These are phyloP conservation scores for Triops cancriformis DNA, from an alignment of 1,140 invertebrate species.

Conservation along the genomic window DNA sequence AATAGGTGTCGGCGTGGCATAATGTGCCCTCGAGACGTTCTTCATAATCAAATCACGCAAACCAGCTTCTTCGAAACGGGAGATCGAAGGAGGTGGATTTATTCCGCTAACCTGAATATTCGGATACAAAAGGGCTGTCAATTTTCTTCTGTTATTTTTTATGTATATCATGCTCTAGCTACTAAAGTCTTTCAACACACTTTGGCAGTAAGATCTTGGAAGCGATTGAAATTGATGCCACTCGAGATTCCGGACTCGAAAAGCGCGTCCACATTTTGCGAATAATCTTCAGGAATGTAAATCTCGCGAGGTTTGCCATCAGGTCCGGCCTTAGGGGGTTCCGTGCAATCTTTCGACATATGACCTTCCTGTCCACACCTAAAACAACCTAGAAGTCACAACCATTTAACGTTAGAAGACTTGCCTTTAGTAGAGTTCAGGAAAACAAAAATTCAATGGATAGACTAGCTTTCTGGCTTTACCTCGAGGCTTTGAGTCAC, in stretches of 20 bases:
- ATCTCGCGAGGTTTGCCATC: conserved; percentile 48
- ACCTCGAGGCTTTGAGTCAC: conserved; percentile 16
- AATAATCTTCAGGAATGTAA: conserved; percentile 73
- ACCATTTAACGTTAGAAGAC: conserved; percentile 27
- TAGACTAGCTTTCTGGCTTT: not conserved
- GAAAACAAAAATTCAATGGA: not conserved
- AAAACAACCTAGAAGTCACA: conserved; percentile 36
- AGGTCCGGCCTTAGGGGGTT: conserved; percentile 28
- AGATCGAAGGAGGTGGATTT: conserved; percentile 53
- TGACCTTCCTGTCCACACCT: conserved; percentile 35
- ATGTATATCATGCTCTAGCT: not conserved
- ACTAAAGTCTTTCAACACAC: conserved; percentile 42
- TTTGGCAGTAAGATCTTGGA: conserved; percentile 70
- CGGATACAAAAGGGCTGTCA: no score
- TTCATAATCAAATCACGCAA: conserved; percentile 57
- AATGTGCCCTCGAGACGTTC: conserved; percentile 73
- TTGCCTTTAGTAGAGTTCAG: not conserved
- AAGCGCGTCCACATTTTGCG: conserved; percentile 57
- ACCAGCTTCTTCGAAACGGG: conserved; percentile 59
- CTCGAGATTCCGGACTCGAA: conserved; percentile 58
- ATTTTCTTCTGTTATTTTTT: not conserved
- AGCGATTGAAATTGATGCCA: conserved; percentile 85
- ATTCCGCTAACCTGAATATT: conserved; percentile 51
- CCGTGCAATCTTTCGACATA: conserved; percentile 32
- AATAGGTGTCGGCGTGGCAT: conserved; percentile 81